phyloP scores from a whole-genome alignment of 2,888 invertebrate genomes.

The Hypercompe scribonia region DNA sequence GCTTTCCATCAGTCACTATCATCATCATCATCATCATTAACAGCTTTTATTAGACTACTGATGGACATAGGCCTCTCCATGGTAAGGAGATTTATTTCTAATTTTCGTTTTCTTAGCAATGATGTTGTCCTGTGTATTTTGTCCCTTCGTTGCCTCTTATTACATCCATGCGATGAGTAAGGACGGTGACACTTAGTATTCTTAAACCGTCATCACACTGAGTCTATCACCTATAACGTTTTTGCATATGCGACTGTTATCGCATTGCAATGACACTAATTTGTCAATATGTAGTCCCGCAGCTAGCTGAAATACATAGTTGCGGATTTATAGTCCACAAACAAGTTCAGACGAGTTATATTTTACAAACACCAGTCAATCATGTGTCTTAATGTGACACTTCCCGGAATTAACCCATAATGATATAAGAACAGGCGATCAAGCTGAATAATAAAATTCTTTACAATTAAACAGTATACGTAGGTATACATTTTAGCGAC shows the following conservation, averaged over 20 bases:
- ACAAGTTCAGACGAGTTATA: not conserved
- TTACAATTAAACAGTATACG: constrained; percentile 55
- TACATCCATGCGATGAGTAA: too few species aligned
- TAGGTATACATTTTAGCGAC: constrained; percentile 35
- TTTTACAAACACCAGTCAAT: not conserved
- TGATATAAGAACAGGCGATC: constrained; percentile 36
- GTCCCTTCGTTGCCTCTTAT: too few species aligned
- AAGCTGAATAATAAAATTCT: constrained; percentile 45
- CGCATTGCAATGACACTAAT: not conserved
- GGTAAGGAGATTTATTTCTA: too few species aligned
- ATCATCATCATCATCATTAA: too few species aligned
- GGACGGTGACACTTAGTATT: too few species aligned
- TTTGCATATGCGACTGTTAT: not conserved
- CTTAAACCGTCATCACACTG: too few species aligned
- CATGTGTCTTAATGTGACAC: constrained; percentile 21
- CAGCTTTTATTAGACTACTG: too few species aligned
- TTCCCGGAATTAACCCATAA: constrained; percentile 18
- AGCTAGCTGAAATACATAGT: not conserved
- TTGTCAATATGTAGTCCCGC: not conserved
- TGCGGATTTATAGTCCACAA: not conserved
- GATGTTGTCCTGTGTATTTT: too few species aligned
- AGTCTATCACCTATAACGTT: not conserved
- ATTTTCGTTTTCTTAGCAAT: too few species aligned
- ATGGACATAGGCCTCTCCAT: too few species aligned
- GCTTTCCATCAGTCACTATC: not conserved